Conservation (phyloP, 2,888 invertebrate genomes). For the Melanotus villosus region DNA sequence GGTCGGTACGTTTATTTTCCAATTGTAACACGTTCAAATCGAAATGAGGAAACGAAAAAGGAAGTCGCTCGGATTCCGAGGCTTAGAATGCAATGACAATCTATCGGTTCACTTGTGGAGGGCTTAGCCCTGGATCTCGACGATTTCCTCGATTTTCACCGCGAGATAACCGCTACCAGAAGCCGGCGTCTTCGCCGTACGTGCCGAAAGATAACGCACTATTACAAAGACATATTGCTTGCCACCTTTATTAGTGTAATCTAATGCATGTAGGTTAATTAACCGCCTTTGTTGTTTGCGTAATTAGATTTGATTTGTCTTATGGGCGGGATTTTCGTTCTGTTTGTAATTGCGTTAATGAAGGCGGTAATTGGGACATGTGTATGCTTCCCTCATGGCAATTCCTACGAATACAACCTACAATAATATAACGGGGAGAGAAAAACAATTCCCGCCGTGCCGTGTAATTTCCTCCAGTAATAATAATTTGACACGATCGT, state of each 20-base stretch:
- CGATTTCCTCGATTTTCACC: constrained; percentile 55
- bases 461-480: too few species aligned
- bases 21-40: constrained; percentile 33
- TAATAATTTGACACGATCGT: too few species aligned
- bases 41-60: constrained; percentile 48
- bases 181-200: constrained; percentile 34
- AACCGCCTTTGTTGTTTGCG: constrained; percentile 41
- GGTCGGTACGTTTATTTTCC: constrained; percentile 8
- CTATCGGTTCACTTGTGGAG: constrained; percentile 62
- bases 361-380: constrained; percentile 42
- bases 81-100: constrained; percentile 62
- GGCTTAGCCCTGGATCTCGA: constrained; percentile 57
- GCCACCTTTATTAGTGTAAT: constrained; percentile 39
- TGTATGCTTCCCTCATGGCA: background rate
- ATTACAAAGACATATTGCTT: constrained; percentile 43
- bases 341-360: constrained; percentile 25
- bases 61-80: constrained; percentile 54
- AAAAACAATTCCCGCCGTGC: too few species aligned
- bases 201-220: constrained; percentile 42
- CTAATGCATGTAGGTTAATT: constrained; percentile 45
- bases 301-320: constrained; percentile 43
- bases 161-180: constrained; percentile 50
- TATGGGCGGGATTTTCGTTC: constrained; percentile 19
- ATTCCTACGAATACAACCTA: background rate
- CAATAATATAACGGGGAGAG: background rate